A percentile compares a stretch with the other conserved stretches of the same genome.
phyloP scores from a whole-genome alignment of 1,140 invertebrate species.

The Atta cephalotes region DNA sequence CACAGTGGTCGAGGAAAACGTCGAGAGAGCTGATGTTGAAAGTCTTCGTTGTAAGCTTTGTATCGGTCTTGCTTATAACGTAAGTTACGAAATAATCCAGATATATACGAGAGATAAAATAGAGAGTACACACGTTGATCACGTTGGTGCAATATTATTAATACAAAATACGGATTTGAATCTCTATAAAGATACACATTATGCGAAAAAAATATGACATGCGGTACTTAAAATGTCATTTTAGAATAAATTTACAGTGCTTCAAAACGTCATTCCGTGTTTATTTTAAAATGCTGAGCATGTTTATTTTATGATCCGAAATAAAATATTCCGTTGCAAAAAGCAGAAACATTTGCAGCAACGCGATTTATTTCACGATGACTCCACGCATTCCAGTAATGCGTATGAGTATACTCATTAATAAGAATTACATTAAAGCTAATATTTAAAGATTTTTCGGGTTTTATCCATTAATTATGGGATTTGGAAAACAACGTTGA shows the following conservation, averaged over 20 bases:
- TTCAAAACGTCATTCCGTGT: constrained; percentile 19
- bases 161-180: constrained; percentile 9
- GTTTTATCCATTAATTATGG: not conserved
- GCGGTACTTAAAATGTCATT: constrained; percentile 10
- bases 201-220: not conserved
- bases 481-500: constrained; percentile 24
- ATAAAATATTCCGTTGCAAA: constrained; percentile 38
- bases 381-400: not conserved
- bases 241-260: constrained; percentile 10
- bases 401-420: not conserved
- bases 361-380: not conserved
- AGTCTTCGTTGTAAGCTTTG: constrained; percentile 32
- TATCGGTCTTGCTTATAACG: constrained; percentile 45
- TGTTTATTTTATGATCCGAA: not conserved
- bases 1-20: constrained; percentile 38
- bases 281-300: constrained; percentile 5
- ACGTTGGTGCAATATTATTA: not conserved
- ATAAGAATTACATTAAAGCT: constrained; percentile 19
- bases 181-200: not conserved
- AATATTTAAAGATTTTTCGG: constrained; percentile 17
- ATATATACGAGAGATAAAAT: not conserved
- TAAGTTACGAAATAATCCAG: constrained; percentile 58
- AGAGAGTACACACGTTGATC: not conserved
- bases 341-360: constrained; percentile 32
- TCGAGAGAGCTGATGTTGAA: constrained; percentile 60